phyloP scores from a whole-genome alignment of 1,140 invertebrate genomes.

The Trachymyrmex cornetzi region DNA sequence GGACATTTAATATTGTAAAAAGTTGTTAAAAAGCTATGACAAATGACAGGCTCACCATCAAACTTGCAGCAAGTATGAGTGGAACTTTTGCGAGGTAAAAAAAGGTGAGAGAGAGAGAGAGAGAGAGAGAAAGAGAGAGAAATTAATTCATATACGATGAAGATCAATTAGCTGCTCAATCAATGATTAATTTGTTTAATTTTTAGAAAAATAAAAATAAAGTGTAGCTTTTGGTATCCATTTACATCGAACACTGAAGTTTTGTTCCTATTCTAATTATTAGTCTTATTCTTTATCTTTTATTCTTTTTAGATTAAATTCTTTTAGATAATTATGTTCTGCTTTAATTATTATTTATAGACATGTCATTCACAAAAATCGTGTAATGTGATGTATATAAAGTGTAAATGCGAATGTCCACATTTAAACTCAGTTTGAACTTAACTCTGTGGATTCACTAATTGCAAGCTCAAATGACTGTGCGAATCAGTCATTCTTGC shows the following conservation, averaged over 20 bases:
- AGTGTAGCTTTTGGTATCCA: neutral
- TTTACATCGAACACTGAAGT: neutral
- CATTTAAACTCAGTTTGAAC: too few relatives aligned
- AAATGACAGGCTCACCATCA: slow-evolving; percentile 17
- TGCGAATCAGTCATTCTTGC: too few relatives aligned
- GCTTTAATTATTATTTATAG: too few relatives aligned
- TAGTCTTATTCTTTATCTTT: too few relatives aligned
- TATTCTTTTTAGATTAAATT: too few relatives aligned
- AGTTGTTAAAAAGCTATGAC: slow-evolving; percentile 46
- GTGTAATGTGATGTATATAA: too few relatives aligned
- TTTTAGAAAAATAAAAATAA: slow-evolving; percentile 8
- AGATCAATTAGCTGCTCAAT: neutral
- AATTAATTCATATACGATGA: neutral
- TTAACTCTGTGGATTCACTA: too few relatives aligned
- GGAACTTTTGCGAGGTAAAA: slow-evolving; percentile 35
- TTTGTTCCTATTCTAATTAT: too few relatives aligned
- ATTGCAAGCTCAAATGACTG: too few relatives aligned
- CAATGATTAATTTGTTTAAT: slow-evolving; percentile 1
- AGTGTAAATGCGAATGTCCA: too few relatives aligned
- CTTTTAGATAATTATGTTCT: too few relatives aligned
- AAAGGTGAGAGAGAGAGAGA: neutral
- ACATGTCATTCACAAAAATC: too few relatives aligned
- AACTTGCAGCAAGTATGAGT: neutral
- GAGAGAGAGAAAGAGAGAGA: neutral
- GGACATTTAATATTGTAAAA: slow-evolving; percentile 32